Percentiles rank a stretch among this genome's conserved stretches.
Conservation (phyloP, 2,888 invertebrate species). For the Sabellastarte sp. region DNA sequence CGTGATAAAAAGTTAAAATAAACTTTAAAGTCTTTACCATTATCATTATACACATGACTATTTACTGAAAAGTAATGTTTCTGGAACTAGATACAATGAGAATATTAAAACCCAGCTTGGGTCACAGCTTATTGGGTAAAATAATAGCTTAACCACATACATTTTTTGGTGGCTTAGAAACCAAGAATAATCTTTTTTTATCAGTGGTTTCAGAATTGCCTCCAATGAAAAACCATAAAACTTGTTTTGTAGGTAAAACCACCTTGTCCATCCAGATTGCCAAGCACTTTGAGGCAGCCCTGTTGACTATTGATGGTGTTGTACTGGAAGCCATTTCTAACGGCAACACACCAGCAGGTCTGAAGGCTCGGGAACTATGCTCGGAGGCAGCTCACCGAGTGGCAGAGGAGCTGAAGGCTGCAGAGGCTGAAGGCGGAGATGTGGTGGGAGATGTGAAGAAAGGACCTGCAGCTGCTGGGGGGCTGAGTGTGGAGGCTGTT, state of each 20-base stretch:
- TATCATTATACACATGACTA: no score
- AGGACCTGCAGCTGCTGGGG: conserved; percentile 28
- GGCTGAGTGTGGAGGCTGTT: conserved; percentile 57
- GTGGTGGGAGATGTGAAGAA: neutral
- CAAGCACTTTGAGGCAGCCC: conserved; percentile 54
- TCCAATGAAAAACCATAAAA: no score
- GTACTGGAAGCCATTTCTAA: conserved; percentile 58
- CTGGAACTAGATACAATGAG: no score
- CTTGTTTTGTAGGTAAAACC: conserved; percentile 54
- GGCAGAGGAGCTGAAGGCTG: conserved; percentile 39
- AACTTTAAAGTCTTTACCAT: no score
- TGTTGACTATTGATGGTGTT: conserved; percentile 55
- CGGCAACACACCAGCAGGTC: conserved; percentile 52
- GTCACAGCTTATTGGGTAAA: no score
- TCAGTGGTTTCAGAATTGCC: no score
- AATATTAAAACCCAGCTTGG: no score
- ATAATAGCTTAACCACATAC: no score
- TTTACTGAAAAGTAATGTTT: no score
- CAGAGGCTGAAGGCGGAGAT: conserved; percentile 35
- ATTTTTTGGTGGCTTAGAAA: neutral
- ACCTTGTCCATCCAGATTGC: conserved; percentile 49
- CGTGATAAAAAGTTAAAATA: no score
- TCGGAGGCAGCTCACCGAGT: conserved; percentile 50
- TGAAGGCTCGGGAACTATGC: conserved; percentile 53
- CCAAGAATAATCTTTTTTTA: no score